Base-by-base conservation (phyloP, 2,888 invertebrate genomes). In the Heliothis peltigera region DNA sequence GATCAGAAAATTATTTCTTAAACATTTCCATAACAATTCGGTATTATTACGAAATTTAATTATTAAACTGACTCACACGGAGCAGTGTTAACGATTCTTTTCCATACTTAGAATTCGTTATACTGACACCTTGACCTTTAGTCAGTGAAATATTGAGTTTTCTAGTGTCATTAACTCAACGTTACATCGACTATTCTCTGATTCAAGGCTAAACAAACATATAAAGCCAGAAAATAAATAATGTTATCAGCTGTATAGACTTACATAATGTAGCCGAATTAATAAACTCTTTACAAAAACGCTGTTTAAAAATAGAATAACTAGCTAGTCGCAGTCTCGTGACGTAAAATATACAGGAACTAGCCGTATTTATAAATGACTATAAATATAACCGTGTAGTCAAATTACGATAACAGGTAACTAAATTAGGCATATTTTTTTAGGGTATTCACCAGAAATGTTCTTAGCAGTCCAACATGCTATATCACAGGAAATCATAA, bases 391-490 rank as follows among this genome's bases (percentile, higher is more conserved):
- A 18, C 10, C 46, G 12, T 28, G 17, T 39, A 46, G 48, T 56
- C 22, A n/a, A 25, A n/a, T 47, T 15, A 19, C 46, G 25, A 39
- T 22, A 52, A 39, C 10, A 19, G 18, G 4, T 12, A 32, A n/a
- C 59, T 64, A 49, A 76, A 51, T 51, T 18, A 19, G n/a, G 12
- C 48, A 4, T 56, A 22, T 1, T 8, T 57, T 57, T 70, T 64
- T 68, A 95, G 95, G 95, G 2, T 95, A 87, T 88, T 91, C 91
- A 8, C 90, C 89, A 19, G 95, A 94, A 87, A 91, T 92, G 91
- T 94, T 95, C 67, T 79, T 93, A 54, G 93, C 92, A 0, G 91
- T 94, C 0, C 93, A 93, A 71, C 94, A 93, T 74, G 92, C 93
- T 6, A 76, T 95, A 21, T 94, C 95, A 0, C 92, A 90, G 70